phyloP scores from a whole-genome alignment of 1,140 invertebrate genomes.

The Eueides isabella region DNA sequence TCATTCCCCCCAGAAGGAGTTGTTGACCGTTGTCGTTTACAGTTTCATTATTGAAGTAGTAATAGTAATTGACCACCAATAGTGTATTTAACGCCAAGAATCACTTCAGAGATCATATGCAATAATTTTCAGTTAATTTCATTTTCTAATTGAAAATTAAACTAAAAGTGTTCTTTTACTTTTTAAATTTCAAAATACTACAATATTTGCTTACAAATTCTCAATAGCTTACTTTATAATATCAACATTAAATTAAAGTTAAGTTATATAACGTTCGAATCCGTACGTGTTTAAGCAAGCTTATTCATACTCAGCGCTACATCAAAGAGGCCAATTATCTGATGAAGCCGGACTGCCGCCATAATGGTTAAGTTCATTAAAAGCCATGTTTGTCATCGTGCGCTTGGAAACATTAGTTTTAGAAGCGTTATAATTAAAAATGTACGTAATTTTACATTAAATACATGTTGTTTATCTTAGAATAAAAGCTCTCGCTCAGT shows the following conservation, averaged over 20 bases:
- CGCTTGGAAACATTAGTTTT: not conserved
- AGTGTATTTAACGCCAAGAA: too few species aligned
- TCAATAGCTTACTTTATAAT: not conserved
- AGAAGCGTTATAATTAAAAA: not conserved
- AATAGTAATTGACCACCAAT: too few species aligned
- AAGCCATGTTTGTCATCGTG: not conserved
- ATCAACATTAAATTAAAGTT: conserved; percentile 12
- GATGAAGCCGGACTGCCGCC: conserved; percentile 13
- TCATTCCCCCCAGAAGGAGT: too few species aligned
- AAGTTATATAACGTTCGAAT: not conserved
- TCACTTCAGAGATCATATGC: too few species aligned
- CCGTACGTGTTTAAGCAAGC: conserved; percentile 11
- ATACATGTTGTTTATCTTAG: too few species aligned
- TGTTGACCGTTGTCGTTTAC: too few species aligned
- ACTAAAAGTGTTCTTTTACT: too few species aligned
- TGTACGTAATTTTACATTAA: not conserved
- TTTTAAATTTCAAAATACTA: not conserved
- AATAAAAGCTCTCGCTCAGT: too few species aligned
- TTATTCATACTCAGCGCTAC: conserved; percentile 7
- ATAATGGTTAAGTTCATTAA: not conserved
- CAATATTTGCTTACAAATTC: not conserved
- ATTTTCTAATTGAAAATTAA: too few species aligned
- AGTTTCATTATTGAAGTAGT: too few species aligned
- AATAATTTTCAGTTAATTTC: too few species aligned
- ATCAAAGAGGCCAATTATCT: conserved; percentile 23